phyloP scores from a whole-genome alignment of 2,113 vertebrate species.

The Chionis minor region DNA sequence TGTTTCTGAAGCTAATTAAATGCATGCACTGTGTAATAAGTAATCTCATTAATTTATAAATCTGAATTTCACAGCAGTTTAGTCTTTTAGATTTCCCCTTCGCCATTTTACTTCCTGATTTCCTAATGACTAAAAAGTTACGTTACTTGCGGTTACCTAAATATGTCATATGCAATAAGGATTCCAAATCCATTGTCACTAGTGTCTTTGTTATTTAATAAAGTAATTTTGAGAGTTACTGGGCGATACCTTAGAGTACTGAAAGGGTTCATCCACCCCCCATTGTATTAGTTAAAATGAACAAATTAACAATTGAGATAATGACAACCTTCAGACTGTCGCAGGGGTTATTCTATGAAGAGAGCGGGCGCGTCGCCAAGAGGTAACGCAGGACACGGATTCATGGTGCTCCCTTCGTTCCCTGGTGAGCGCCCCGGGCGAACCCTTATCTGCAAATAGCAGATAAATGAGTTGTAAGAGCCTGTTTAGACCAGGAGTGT shows the following conservation, averaged over 20 bases:
- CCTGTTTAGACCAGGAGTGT: not conserved
- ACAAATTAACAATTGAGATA: not conserved
- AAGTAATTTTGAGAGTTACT: not conserved
- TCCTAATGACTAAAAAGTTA: not conserved
- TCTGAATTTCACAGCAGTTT: conserved; percentile 17
- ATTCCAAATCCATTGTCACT: not conserved
- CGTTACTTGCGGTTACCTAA: not conserved
- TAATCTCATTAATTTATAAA: conserved; percentile 56
- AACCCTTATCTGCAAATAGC: not conserved
- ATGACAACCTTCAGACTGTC: not conserved
- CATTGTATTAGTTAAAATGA: not conserved
- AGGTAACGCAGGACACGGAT: not conserved
- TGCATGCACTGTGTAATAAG: conserved; percentile 48
- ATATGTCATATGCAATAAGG: not conserved
- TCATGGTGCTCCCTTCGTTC: not conserved
- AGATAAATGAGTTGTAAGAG: not conserved
- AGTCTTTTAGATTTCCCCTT: not conserved
- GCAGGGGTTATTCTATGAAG: not conserved
- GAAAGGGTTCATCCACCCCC: not conserved
- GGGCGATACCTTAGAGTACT: not conserved
- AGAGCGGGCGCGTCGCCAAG: not conserved
- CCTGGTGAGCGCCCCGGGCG: not conserved
- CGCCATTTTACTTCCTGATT: not conserved
- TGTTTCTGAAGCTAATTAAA: conserved; percentile 51
- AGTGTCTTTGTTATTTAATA: not conserved